Evolutionary conservation across 2,797 vertebrate species (phyloP).

Genomic region (Diplodus sargus): DNA sequence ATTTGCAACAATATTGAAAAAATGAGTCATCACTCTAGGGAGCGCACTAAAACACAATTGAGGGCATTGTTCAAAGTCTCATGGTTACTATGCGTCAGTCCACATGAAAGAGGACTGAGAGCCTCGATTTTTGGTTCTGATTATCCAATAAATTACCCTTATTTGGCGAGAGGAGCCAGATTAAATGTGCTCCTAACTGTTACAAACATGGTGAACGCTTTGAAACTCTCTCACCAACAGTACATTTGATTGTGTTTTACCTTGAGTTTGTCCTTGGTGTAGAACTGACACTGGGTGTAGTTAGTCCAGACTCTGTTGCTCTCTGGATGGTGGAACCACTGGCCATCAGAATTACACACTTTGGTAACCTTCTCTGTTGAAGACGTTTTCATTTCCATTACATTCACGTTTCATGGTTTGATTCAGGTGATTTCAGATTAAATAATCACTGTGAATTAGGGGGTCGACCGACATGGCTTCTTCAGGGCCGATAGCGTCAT

Average conservation of each 20-base stretch:
- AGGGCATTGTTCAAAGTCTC: not conserved
- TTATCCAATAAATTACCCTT: not conserved
- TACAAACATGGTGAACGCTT: not conserved
- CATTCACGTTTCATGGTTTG: not conserved
- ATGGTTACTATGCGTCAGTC: not conserved
- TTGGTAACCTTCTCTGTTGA: slow-evolving; percentile 86
- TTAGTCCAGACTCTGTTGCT: slow-evolving; percentile 87
- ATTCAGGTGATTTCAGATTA: not conserved
- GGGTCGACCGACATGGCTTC: no score
- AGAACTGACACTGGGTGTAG: slow-evolving; percentile 83
- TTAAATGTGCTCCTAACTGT: not conserved
- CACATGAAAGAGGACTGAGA: not conserved
- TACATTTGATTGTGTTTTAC: slow-evolving; percentile 55
- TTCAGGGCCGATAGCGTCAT: no score
- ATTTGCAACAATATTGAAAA: slow-evolving; percentile 8
- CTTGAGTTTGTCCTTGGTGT: slow-evolving; percentile 76
- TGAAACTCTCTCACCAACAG: not conserved
- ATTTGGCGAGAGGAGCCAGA: not conserved
- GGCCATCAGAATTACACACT: slow-evolving; percentile 84
- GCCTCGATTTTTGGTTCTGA: not conserved
- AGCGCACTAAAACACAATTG: not conserved
- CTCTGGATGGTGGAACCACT: slow-evolving; percentile 87
- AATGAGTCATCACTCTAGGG: not conserved
- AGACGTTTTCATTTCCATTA: not conserved
- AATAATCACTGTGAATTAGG: no score